Conservation (phyloP, 1,140 invertebrate genomes). For the Radopholus similis region DNA sequence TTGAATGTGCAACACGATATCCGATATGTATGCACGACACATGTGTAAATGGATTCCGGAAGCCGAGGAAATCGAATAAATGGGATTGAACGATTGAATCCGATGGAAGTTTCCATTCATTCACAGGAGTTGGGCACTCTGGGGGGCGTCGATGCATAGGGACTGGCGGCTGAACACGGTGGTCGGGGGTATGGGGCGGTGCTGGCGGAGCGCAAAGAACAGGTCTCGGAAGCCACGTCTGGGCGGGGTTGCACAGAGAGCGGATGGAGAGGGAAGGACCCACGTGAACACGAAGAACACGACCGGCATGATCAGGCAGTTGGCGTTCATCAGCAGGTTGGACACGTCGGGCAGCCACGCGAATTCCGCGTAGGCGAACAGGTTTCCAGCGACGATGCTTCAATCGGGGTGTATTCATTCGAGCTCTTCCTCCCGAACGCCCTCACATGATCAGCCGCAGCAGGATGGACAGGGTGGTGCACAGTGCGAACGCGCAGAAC, state of each 20-base stretch:
- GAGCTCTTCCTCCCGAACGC: not conserved
- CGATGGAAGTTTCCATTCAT: too few species aligned
- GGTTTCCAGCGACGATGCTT: constrained; percentile 16
- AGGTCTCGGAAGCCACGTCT: constrained; percentile 36
- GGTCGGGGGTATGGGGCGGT: constrained; percentile 3
- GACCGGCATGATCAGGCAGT: constrained; percentile 36
- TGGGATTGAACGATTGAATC: too few species aligned
- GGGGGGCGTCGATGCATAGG: too few species aligned
- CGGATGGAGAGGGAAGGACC: not conserved
- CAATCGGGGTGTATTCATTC: not conserved
- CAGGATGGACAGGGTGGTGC: constrained; percentile 30
- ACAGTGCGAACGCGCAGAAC: constrained; percentile 42
- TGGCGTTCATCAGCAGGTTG: constrained; percentile 36
- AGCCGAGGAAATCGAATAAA: too few species aligned
- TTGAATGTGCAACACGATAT: too few species aligned
- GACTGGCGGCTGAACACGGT: too few species aligned
- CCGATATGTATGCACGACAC: too few species aligned
- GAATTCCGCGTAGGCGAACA: constrained; percentile 18
- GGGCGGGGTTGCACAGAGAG: not conserved
- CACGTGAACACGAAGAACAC: constrained; percentile 39
- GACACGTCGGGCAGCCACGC: constrained; percentile 38
- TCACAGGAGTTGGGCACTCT: too few species aligned
- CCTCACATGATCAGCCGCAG: constrained; percentile 33
- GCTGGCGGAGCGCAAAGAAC: constrained; percentile 47
- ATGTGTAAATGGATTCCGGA: too few species aligned